A percentile compares a stretch with the other conserved stretches of the same genome.
Conservation (phyloP, 2,797 vertebrate species). For the Xiphorhynchus erythropygius region DNA sequence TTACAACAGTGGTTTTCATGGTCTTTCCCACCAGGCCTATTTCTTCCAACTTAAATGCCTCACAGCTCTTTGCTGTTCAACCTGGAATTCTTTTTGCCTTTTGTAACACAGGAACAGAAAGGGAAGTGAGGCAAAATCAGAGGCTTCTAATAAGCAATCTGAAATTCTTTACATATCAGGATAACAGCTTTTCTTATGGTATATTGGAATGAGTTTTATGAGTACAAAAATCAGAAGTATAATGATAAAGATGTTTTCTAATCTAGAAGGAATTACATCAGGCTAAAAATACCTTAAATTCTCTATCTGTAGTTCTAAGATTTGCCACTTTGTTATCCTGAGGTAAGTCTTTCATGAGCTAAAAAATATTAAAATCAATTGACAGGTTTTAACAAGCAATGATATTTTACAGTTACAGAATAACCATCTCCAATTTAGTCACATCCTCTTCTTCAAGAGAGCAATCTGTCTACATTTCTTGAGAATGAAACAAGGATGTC, state of each 20-base stretch:
- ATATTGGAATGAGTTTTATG: accelerated
- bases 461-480: background rate
- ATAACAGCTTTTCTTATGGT: background rate
- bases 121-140: background rate
- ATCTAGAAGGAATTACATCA: background rate
- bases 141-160: background rate
- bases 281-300: background rate
- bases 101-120: background rate
- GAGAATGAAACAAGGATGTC: background rate
- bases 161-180: background rate
- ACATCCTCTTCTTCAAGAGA: background rate
- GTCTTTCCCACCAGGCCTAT: background rate
- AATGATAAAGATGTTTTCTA: background rate
- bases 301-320: background rate
- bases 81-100: background rate
- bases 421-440: background rate
- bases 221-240: background rate
- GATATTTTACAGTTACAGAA: background rate
- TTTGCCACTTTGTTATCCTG: background rate
- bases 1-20: background rate
- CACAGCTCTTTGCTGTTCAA: background rate
- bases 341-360: background rate
- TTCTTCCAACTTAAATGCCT: background rate
- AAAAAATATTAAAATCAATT: background rate
- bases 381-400: background rate